phyloP scores from a whole-genome alignment of 2,888 invertebrate genomes.

The Disparrhopalites patrizii region DNA sequence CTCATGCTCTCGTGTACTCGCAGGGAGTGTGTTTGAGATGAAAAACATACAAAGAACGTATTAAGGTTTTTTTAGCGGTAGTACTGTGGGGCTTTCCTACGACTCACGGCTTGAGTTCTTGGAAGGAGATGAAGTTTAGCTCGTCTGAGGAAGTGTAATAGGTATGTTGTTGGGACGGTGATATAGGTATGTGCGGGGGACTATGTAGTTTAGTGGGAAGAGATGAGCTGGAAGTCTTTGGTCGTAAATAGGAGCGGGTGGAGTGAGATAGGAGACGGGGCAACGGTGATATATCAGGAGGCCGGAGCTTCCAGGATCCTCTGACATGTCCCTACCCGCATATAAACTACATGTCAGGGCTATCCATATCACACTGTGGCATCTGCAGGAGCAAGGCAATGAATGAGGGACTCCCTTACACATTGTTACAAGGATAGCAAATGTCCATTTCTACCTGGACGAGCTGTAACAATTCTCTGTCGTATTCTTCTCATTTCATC shows the following conservation, averaged over 20 bases:
- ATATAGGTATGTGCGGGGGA: neutral
- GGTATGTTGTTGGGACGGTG: neutral
- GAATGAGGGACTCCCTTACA: too few species aligned
- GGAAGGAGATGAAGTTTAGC: too few species aligned
- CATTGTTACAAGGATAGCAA: too few species aligned
- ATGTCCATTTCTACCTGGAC: too few species aligned
- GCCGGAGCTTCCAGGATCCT: constrained; percentile 16
- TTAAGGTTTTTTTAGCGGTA: neutral
- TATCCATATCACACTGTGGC: too few species aligned
- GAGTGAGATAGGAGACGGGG: constrained; percentile 24
- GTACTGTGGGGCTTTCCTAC: neutral
- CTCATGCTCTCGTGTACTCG: neutral
- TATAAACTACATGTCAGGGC: constrained; percentile 26
- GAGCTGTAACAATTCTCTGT: too few species aligned
- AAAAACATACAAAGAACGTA: neutral
- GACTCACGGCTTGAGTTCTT: neutral
- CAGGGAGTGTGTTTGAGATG: neutral
- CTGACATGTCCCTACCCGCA: constrained; percentile 25
- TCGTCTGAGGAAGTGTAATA: too few species aligned
- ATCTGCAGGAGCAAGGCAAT: too few species aligned
- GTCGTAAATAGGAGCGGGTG: constrained; percentile 10
- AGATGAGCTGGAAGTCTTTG: neutral
- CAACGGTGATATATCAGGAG: constrained; percentile 22
- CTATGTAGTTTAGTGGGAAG: neutral
- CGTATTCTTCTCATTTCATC: too few species aligned